Evolutionary conservation across 92 coral and sea anemone species (phyloP).

Genomic region (Heteractis magnifica): DNA sequence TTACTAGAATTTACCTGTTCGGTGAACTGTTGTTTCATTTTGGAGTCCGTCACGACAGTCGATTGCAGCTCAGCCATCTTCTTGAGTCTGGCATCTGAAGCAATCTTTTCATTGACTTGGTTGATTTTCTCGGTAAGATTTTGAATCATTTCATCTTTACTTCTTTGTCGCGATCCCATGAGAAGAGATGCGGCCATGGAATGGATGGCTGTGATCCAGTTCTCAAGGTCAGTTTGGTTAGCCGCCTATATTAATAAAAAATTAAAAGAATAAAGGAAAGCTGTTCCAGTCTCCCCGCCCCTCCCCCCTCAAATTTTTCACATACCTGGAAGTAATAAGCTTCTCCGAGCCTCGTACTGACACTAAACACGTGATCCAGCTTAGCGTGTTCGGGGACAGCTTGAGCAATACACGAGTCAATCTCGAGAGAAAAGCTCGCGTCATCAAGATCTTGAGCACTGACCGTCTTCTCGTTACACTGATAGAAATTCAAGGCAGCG

Average conservation of each 20-base stretch:
- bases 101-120: constrained; percentile 69
- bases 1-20: constrained; percentile 65
- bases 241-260: constrained; percentile 58
- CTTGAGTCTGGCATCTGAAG: constrained; percentile 92
- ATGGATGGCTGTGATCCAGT: constrained; percentile 95
- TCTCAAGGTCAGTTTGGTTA: constrained; percentile 91
- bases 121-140: constrained; percentile 53
- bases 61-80: constrained; percentile 99
- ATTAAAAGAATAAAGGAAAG: neutral
- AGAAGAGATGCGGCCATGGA: constrained; percentile 87
- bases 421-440: constrained; percentile 71
- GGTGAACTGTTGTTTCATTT: constrained; percentile 82
- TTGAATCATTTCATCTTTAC: constrained; percentile 82
- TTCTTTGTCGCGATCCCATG: constrained; percentile 68
- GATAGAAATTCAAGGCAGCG: constrained; percentile 82
- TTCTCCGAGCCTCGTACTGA: constrained; percentile 93
- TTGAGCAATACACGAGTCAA: constrained; percentile 93
- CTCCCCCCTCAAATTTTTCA: neutral
- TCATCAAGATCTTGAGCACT: constrained; percentile 89
- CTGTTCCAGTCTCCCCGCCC: neutral
- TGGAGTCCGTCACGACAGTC: constrained; percentile 87
- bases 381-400: constrained; percentile 98
- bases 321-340: constrained; percentile 93
- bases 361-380: constrained; percentile 92
- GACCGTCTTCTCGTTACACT: constrained; percentile 94